These are phyloP conservation scores for Sebastes fasciatus DNA, from an alignment of 2,113 vertebrate species.

Conservation along the genomic window DNA sequence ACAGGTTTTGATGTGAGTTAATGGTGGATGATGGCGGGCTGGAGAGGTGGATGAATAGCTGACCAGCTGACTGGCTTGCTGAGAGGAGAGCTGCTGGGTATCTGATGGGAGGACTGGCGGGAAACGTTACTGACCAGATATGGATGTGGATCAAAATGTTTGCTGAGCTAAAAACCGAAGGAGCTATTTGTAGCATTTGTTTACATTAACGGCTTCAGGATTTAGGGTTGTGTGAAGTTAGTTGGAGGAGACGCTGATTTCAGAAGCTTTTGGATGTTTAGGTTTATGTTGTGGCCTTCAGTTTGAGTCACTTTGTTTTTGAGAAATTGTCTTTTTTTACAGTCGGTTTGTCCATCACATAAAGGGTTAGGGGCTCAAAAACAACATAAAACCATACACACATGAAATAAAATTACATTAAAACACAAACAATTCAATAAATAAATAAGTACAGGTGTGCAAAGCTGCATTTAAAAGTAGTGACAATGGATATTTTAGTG, in stretches of 20 bases:
- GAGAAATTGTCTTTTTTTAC: background rate
- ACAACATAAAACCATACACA: background rate
- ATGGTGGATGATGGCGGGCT: background rate
- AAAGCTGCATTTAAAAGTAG: background rate
- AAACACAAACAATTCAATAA: background rate
- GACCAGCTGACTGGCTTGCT: background rate
- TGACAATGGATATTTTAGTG: background rate
- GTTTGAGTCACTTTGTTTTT: background rate
- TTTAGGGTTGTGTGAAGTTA: background rate
- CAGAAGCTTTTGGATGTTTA: background rate
- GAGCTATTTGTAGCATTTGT: background rate
- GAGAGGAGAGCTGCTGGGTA: conserved; percentile 8
- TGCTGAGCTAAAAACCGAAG: background rate
- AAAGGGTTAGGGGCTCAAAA: background rate
- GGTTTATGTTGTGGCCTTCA: background rate
- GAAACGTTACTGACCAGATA: background rate
- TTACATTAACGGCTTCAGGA: background rate
- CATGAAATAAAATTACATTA: background rate
- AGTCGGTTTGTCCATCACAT: background rate
- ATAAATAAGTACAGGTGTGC: background rate
- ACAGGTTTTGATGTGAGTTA: background rate
- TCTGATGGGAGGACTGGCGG: background rate
- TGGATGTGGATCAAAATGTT: background rate
- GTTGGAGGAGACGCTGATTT: background rate
- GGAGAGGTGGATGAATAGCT: conserved; percentile 8